Percentiles rank a stretch among this genome's conserved stretches.
These are phyloP conservation scores for Hyles euphorbiae DNA, from an alignment of 1,140 invertebrate species.

Conservation along the genomic window DNA sequence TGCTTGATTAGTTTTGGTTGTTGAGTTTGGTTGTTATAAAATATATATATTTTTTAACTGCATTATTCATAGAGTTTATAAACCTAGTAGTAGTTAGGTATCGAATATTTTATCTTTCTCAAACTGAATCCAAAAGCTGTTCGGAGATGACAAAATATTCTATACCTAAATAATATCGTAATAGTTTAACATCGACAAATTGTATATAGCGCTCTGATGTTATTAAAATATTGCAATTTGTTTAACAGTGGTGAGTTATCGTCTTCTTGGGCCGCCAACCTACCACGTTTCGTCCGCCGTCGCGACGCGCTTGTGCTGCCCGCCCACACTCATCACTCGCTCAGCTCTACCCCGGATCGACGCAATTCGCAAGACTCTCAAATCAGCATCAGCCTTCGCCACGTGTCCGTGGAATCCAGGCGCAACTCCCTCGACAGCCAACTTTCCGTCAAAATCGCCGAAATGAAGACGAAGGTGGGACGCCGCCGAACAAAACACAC, in stretches of 20 bases:
- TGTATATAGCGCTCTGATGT: background rate
- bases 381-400: slow-evolving; percentile 85
- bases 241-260: slow-evolving; percentile 68
- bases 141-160: too few species aligned
- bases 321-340: slow-evolving; percentile 76
- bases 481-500: slow-evolving; percentile 67
- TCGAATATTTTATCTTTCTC: background rate
- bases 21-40: background rate
- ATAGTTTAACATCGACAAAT: background rate
- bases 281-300: slow-evolving; percentile 89
- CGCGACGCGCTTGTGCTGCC: slow-evolving; percentile 83
- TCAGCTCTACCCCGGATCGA: slow-evolving; percentile 68
- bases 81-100: background rate
- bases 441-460: slow-evolving; percentile 87
- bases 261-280: slow-evolving; percentile 91
- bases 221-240: background rate
- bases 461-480: slow-evolving; percentile 84
- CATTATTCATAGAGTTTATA: background rate
- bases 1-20: background rate
- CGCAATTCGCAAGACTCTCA: slow-evolving; percentile 82
- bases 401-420: slow-evolving; percentile 88
- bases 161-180: too few species aligned
- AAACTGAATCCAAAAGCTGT: too few species aligned
- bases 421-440: slow-evolving; percentile 91
- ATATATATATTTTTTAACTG: background rate